Evolutionary conservation across 2,888 invertebrate species (phyloP), one percentile per base, ranked within the genome.

Genomic region (Temnothorax unifasciatus): DNA sequence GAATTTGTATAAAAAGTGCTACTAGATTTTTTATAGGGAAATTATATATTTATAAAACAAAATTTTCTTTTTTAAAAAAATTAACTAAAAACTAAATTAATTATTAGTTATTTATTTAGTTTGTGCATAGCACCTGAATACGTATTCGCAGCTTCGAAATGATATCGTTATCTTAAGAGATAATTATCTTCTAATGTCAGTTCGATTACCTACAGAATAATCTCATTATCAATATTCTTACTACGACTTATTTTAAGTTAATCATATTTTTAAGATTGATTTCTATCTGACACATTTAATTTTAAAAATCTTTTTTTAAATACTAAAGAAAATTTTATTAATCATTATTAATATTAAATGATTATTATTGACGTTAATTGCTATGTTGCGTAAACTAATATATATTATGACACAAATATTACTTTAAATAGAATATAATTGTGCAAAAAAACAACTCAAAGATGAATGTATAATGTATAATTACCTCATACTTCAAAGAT

Each of bases 401-500:
- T 4, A 3, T 29, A 75, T 61, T 44, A 15, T 47, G 34, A 63
- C 5, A 9, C 0, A 75, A 61, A 75, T 61, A 13, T 59, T 59
- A 44, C n/a, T 59, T 18, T 34, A n/a, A 59, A 59, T 59, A 18
- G 29, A 15, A 25, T n/a, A 25, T 69, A 13, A 3, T 44, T 18
- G 18, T 15, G 1, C 1, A 73, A 13, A 61, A 47, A 63, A 21
- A 38, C 9, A 74, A 57, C 9, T 21, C 11, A 59, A 59, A 59
- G 15, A n/a, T 21, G 8, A 61, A 61, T 50, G 29, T 29, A 44
- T n/a, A 61, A 75, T 25, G 59, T 44, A n/a, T n/a, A n/a, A n/a
- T n/a, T n/a, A n/a, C 2, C 18, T 50, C 18, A 71, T 74, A 83
- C 81, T 88, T 88, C 50, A 84, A 89, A 88, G 83, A 86, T 88